Conservation (phyloP, 2,797 vertebrate species). For the Micropoecilia bifurca region DNA sequence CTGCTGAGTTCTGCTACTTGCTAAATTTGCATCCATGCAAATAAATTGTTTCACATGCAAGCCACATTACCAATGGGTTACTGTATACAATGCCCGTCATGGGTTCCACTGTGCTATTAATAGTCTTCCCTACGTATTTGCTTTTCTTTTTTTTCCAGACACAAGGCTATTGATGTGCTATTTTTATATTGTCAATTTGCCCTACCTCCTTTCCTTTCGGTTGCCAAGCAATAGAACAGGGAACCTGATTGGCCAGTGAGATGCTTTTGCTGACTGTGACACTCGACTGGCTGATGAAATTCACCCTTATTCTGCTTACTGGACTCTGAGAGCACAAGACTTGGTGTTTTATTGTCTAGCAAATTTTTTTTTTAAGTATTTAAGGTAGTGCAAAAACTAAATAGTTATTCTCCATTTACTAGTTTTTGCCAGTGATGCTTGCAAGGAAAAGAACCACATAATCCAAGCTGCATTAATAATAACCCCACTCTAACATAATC, state of each 20-base stretch:
- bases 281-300: slow-evolving; percentile 62
- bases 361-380: neutral
- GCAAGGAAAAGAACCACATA: slow-evolving; percentile 7
- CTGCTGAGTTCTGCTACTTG: slow-evolving; percentile 28
- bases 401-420: neutral
- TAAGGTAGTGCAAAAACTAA: neutral
- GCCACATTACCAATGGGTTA: slow-evolving; percentile 80
- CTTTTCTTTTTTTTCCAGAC: slow-evolving; percentile 83
- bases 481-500: slow-evolving; percentile 37
- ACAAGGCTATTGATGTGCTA: slow-evolving; percentile 84
- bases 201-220: slow-evolving; percentile 66
- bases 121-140: slow-evolving; percentile 85
- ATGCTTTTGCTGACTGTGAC: slow-evolving; percentile 66
- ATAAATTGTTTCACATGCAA: slow-evolving; percentile 65
- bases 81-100: slow-evolving; percentile 79
- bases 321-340: slow-evolving; percentile 18
- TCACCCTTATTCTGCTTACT: slow-evolving; percentile 41
- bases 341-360: neutral
- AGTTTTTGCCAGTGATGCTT: slow-evolving; percentile 9
- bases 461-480: slow-evolving; percentile 19
- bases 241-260: slow-evolving; percentile 68
- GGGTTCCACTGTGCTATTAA: slow-evolving; percentile 86
- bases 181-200: slow-evolving; percentile 79
- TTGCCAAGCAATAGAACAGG: slow-evolving; percentile 75
- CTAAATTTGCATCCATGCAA: slow-evolving; percentile 69